Percentiles rank a stretch among this genome's conserved stretches.
phyloP scores from a whole-genome alignment of 2,888 invertebrate species.

The Parnassius smintheus region DNA sequence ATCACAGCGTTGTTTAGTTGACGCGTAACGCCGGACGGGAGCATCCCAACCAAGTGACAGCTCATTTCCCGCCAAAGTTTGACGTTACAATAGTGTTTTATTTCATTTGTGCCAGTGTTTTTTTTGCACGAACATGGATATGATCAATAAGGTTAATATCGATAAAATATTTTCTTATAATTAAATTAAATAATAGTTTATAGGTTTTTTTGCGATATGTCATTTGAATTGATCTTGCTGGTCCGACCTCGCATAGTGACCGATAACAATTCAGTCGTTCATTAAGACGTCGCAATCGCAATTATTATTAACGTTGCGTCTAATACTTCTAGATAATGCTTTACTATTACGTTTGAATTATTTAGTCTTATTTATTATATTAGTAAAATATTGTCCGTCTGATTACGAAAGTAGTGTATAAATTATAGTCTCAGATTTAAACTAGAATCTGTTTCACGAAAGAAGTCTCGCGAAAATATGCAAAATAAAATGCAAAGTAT shows the following conservation, averaged over 20 bases:
- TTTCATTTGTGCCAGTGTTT: conserved; percentile 26
- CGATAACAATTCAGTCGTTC: conserved; percentile 7
- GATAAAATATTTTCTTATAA: conserved; percentile 4
- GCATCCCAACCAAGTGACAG: conserved; percentile 24
- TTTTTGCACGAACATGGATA: conserved; percentile 25
- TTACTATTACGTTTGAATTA: background rate
- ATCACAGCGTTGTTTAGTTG: conserved; percentile 16
- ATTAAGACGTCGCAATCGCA: conserved; percentile 6
- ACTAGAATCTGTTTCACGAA: too few species aligned
- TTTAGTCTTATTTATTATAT: background rate
- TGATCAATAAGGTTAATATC: conserved; percentile 27
- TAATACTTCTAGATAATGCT: background rate
- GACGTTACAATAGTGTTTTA: conserved; percentile 33
- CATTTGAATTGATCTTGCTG: conserved; percentile 15
- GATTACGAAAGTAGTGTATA: too few species aligned
- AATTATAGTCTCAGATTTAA: too few species aligned
- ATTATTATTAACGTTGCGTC: background rate
- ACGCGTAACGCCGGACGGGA: conserved; percentile 30
- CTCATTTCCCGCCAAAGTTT: conserved; percentile 37
- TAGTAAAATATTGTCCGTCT: too few species aligned
- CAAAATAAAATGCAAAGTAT: too few species aligned
- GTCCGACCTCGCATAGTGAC: background rate
- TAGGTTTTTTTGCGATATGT: background rate
- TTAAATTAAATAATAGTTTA: background rate
- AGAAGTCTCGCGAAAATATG: too few species aligned